phyloP scores from a whole-genome alignment of 2,113 vertebrate species.

The Choloepus hoffmanni region DNA sequence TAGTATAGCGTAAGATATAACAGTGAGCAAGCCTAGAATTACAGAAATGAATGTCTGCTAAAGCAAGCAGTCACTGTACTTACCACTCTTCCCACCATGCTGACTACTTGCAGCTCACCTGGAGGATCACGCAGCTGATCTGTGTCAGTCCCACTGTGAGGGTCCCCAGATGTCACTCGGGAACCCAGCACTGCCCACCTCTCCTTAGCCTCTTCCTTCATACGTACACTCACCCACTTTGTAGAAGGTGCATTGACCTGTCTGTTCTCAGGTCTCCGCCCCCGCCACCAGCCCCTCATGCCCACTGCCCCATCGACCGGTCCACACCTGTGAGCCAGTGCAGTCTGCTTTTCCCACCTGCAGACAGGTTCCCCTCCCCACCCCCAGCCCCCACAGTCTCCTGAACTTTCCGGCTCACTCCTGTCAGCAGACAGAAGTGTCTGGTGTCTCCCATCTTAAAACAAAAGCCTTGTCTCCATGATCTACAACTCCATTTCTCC shows the following conservation, averaged over 20 bases:
- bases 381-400: too few species aligned
- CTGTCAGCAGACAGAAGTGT: neutral
- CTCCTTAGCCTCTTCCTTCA: neutral
- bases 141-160: neutral
- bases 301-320: neutral
- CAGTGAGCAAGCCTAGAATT: neutral
- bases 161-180: neutral
- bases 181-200: neutral
- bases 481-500: neutral
- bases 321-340: neutral
- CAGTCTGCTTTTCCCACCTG: neutral
- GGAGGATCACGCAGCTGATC: neutral
- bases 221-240: neutral
- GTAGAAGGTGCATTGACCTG: accelerated
- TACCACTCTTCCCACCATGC: too few species aligned
- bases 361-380: neutral
- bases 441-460: neutral
- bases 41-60: neutral
- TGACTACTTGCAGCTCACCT: neutral
- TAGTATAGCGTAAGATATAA: too few species aligned
- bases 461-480: neutral
- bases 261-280: neutral
- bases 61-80: neutral
- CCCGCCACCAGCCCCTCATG: too few species aligned
- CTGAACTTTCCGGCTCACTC: too few species aligned